These are phyloP conservation scores for Aphis craccivora DNA, from an alignment of 1,140 invertebrate genomes.

Conservation along the genomic window DNA sequence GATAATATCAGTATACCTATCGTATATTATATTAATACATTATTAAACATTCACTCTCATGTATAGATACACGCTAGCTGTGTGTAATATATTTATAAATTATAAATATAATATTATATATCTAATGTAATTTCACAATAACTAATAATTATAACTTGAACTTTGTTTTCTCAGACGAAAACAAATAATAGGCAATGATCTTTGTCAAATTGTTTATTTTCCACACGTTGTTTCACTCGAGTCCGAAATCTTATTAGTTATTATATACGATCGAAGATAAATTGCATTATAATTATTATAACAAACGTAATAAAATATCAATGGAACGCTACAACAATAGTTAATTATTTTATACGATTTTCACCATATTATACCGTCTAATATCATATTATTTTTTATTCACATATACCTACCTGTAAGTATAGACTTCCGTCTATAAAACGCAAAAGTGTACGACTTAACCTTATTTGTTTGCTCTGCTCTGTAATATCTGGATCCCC, in stretches of 20 bases:
- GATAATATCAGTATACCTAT: background rate
- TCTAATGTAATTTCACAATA: background rate
- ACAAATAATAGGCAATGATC: background rate
- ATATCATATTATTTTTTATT: background rate
- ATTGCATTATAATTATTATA: background rate
- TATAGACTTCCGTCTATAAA: background rate
- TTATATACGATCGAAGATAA: too few species aligned
- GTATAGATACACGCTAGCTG: background rate
- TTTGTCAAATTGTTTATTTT: background rate
- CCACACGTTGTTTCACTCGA: background rate
- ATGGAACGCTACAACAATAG: too few species aligned
- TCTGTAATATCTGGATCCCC: background rate
- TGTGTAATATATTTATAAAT: background rate
- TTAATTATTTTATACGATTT: too few species aligned
- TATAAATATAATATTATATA: background rate
- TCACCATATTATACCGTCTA: too few species aligned
- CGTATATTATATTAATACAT: background rate
- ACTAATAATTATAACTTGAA: background rate
- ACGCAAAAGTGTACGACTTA: background rate
- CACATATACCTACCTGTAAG: too few species aligned
- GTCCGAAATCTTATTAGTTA: background rate
- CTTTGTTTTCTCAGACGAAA: background rate
- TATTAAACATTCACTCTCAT: slow-evolving; percentile 1
- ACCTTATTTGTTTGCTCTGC: background rate
- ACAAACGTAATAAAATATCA: background rate